Evolutionary conservation across 2,113 vertebrate species (phyloP), one percentile per base, ranked within the genome.

Genomic region (Fregata magnificens): DNA sequence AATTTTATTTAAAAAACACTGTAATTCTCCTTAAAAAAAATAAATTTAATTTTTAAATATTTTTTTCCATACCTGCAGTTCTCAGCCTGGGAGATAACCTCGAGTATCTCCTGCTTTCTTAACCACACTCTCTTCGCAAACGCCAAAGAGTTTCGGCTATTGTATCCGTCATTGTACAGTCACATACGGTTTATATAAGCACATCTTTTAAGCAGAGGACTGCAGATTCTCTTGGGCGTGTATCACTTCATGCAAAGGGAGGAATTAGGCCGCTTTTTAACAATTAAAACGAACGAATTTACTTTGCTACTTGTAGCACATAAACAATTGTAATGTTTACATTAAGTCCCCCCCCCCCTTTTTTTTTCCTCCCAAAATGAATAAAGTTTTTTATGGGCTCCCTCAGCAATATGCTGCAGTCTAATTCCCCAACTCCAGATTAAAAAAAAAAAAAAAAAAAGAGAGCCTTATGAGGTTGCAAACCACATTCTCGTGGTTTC

Each of bases 401-500:
- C 78, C 58, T 81, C 55, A 44, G 50, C 71, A 82, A 66, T 31
- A 22, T 26, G 83, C 72, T 89, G 17, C 65, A 38, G 38, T 22
- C 77, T 82, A 50, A 87, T 62, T 66, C 78, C 72, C 24, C 56
- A 31, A 24, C 66, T 38, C 66, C 18, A 87, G 52, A 89, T 82
- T n/a, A 11, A 40, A 58, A 80, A 79, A 58, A 59, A 20, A 21
- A 42, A 49, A 28, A 24, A 38, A 49, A n/a, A 18, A 10, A 25
- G 10, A 7, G 2, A 47, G 25, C 62, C 76, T 80, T 73, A 49
- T 71, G 86, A 88, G 88, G 88, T 86, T 88, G 67, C 88, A 80
- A 94, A 72, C 79, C 83, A 10, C 94, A 92, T 97, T 97, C 89
- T 88, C 63, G 91, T 55, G 94, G 94, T 88, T 97, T 95, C 93